Percentiles rank a stretch among this genome's conserved stretches.
Evolutionary conservation across 2,888 invertebrate genomes (phyloP).

Genomic region (Orthosia gothica): DNA sequence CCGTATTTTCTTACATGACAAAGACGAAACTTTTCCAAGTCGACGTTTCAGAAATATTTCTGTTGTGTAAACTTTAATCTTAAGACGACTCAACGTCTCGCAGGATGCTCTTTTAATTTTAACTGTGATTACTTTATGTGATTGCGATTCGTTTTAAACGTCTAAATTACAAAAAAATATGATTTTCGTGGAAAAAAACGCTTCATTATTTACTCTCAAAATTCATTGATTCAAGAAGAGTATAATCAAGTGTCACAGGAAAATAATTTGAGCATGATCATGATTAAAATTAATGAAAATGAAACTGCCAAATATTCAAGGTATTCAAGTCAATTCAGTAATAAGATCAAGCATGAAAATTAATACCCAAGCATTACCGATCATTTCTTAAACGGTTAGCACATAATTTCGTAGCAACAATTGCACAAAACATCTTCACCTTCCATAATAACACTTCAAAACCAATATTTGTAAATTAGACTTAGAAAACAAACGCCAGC

Average conservation of each 20-base stretch:
- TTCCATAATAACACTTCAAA: conserved; percentile 35
- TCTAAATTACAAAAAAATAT: neutral
- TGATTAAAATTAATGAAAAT: neutral
- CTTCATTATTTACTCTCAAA: neutral
- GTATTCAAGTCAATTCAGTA: neutral
- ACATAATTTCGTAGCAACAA: conserved; percentile 7
- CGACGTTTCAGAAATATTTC: conserved; percentile 85
- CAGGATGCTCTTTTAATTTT: conserved; percentile 68
- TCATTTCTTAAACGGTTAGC: conserved; percentile 16
- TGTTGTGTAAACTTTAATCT: conserved; percentile 80
- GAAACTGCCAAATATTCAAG: neutral
- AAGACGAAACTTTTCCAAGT: conserved; percentile 85
- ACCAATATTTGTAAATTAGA: conserved; percentile 51
- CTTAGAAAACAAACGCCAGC: conserved; percentile 53
- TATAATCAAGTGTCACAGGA: too few species aligned
- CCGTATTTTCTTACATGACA: conserved; percentile 87
- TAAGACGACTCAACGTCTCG: conserved; percentile 64
- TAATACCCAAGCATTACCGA: neutral
- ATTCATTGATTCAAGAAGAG: too few species aligned
- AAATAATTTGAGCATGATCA: neutral
- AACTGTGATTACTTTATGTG: conserved; percentile 68
- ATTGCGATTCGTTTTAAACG: conserved; percentile 35
- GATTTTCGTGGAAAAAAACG: neutral
- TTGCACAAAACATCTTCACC: conserved; percentile 23
- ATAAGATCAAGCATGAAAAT: neutral